Evolutionary conservation across 2,888 invertebrate genomes (phyloP), one percentile per base, ranked within the genome.

Genomic region (Chymomyza fuscimana): DNA sequence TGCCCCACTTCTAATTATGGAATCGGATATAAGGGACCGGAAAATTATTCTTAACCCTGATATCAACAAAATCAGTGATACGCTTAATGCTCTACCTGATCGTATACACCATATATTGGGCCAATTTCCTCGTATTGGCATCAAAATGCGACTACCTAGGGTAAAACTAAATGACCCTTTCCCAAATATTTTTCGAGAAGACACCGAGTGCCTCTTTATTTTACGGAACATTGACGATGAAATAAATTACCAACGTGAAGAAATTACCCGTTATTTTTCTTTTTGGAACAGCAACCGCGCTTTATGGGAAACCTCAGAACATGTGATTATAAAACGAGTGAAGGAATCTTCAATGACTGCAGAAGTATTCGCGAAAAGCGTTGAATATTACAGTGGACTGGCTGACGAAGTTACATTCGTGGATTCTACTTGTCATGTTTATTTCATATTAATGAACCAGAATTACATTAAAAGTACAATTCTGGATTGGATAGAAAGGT

Each of bases 241-340:
- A 73, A 74, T 89, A 4, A 77, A 77, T 7, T 77, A 80, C 25
- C 87, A 86, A 61, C 72, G 93, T n/a, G 87, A 91, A 15, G 93
- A 94, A 89, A 92, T 95, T 12, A 93, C 93, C 81, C 92, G 92
- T 66, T 95, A 95, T 84, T 91, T 95, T 70, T 92, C 92, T 73
- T 93, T 93, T 82, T 98, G 97, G 97, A 94, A 95, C 81, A 94
- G 95, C 5, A 97, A 95, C 86, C 92, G 94, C 22, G 95, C 95
- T 79, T 94, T 97, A 76, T 98, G 97, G 97, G 95, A 95, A 91
- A 93, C 96, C 9, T 94, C 96, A 80, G 97, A 97, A 91, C 94
- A 95, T 58, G 92, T 93, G 46, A 97, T 96, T 90, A 94, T 97
- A 82, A 89, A 92, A 32, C 92, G 94, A 74, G 95, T 95, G 85